phyloP scores from a whole-genome alignment of 1,140 invertebrate genomes.

The Aphelenchoides avenae region DNA sequence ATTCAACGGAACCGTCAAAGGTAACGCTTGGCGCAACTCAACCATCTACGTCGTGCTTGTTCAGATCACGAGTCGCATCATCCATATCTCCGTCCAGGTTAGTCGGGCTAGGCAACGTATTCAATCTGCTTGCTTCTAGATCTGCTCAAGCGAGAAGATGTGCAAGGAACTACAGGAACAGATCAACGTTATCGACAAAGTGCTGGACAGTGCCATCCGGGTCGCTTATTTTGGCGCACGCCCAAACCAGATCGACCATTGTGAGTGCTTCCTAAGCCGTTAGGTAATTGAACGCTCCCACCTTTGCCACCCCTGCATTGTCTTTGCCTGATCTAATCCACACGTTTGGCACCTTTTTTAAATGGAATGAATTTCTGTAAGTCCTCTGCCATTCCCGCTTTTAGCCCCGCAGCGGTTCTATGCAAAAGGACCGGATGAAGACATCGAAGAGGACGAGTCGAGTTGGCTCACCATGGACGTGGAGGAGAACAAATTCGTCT shows the following conservation, averaged over 20 bases:
- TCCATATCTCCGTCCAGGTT: slow-evolving; percentile 18
- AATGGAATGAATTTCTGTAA: no score
- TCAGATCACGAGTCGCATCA: slow-evolving; percentile 13
- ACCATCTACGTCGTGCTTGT: no score
- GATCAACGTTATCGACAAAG: slow-evolving; percentile 5
- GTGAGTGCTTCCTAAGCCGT: slow-evolving; percentile 3
- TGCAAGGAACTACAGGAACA: slow-evolving; percentile 8
- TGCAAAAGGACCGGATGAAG: no score
- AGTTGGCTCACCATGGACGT: slow-evolving; percentile 8
- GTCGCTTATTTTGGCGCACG: not conserved
- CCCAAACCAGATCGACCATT: slow-evolving; percentile 9
- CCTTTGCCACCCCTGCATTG: not conserved
- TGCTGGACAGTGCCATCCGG: slow-evolving; percentile 7
- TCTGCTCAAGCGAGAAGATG: slow-evolving; percentile 16
- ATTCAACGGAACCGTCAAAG: no score
- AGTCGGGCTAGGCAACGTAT: not conserved
- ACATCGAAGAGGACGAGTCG: not conserved
- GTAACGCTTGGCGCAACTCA: no score
- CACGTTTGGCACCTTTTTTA: not conserved
- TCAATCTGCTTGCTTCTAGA: slow-evolving; percentile 5
- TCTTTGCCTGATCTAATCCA: no score
- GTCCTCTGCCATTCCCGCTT: not conserved
- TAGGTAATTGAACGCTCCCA: not conserved
- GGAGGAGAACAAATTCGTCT: slow-evolving; percentile 11
- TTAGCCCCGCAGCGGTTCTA: no score